Evolutionary conservation across 1,140 invertebrate species (phyloP).

Genomic region (Scaptomyza graminum): DNA sequence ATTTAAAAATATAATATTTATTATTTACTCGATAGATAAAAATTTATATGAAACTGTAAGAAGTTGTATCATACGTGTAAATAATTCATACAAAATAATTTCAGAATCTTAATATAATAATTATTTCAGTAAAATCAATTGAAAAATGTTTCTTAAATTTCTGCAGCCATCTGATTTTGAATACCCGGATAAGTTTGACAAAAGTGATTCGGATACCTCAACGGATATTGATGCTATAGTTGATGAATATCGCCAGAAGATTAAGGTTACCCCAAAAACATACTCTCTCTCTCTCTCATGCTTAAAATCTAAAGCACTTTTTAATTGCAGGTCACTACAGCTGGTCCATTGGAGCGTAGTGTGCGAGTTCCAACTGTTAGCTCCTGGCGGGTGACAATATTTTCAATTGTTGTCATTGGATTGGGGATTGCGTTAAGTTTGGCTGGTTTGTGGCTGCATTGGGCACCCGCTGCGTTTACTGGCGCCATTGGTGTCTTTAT

Average conservation of each 20-base stretch:
- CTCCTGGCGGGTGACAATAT: conserved; percentile 77
- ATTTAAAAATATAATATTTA: no score
- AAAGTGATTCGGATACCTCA: conserved; percentile 81
- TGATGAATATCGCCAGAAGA: conserved; percentile 82
- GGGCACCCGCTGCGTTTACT: conserved; percentile 71
- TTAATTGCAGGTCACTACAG: conserved; percentile 70
- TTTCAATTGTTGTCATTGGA: conserved; percentile 67
- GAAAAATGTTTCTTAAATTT: neutral
- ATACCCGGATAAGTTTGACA: conserved; percentile 78
- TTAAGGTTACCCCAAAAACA: conserved; percentile 50
- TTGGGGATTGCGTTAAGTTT: conserved; percentile 69
- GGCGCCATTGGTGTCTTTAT: conserved; percentile 68
- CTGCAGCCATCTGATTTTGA: conserved; percentile 78
- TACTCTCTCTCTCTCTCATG: neutral
- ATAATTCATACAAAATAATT: no score
- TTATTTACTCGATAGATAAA: no score
- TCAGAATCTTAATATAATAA: no score
- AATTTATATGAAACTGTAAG: no score
- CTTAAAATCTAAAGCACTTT: no score
- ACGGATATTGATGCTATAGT: conserved; percentile 83
- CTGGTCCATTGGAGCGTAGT: conserved; percentile 76
- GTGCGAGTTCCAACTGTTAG: conserved; percentile 71
- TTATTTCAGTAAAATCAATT: no score
- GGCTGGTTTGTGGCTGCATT: conserved; percentile 61
- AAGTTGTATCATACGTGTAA: no score